phyloP scores from a whole-genome alignment of 2,888 invertebrate genomes.

The Drosophila kambysellisi region DNA sequence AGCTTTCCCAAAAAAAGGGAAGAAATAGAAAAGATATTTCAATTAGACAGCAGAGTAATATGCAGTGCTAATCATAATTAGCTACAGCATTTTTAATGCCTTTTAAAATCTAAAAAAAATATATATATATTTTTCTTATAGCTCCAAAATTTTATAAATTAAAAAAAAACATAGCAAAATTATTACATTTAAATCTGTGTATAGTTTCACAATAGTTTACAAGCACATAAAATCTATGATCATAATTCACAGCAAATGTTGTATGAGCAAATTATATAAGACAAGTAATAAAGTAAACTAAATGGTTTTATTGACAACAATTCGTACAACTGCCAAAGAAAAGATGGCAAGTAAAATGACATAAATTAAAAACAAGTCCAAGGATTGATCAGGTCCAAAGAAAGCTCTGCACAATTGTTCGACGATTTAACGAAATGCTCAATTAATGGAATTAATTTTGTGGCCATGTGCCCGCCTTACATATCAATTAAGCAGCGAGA shows the following conservation, averaged over 20 bases:
- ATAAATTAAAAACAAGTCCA: conserved; percentile 19
- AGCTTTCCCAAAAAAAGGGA: background rate
- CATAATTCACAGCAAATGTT: background rate
- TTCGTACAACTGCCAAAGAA: background rate
- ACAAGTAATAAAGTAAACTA: background rate
- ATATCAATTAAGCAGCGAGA: conserved; percentile 60
- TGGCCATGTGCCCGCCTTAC: conserved; percentile 35
- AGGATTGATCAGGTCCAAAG: conserved; percentile 28
- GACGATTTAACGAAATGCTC: conserved; percentile 37
- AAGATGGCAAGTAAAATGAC: conserved; percentile 7
- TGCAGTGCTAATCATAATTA: background rate
- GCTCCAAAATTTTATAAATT: background rate
- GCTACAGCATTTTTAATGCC: conserved; percentile 11
- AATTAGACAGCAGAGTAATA: too few relatives aligned
- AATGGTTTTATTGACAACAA: background rate
- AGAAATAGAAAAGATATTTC: background rate
- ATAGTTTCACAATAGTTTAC: background rate
- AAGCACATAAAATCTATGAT: background rate
- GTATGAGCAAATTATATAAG: too few relatives aligned
- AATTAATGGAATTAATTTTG: conserved; percentile 53
- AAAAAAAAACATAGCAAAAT: background rate
- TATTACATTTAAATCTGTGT: background rate
- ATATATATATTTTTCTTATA: background rate
- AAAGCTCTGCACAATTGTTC: conserved; percentile 38
- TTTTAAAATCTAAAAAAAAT: background rate